Percentiles rank a stretch among this genome's conserved stretches.
phyloP scores from a whole-genome alignment of 2,888 invertebrate genomes.

The Yponomeuta malinellus region DNA sequence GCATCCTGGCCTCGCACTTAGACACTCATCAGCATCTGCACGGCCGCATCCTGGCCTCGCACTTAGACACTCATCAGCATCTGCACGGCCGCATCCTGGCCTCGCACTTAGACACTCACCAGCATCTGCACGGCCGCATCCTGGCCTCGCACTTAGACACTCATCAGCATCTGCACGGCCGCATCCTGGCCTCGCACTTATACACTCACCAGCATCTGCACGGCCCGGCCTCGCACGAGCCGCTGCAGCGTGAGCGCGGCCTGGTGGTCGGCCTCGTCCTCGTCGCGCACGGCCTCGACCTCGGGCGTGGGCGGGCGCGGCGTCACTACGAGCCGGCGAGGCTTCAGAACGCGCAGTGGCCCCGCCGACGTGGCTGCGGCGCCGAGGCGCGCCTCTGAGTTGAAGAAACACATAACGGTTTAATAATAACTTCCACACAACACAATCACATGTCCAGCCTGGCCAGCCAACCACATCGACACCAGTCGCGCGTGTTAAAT shows the following conservation, averaged over 20 bases:
- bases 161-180: slow-evolving; percentile 82
- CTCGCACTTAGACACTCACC: too few relatives aligned
- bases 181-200: slow-evolving; percentile 73
- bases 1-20: too few relatives aligned
- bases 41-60: too few relatives aligned
- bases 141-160: slow-evolving; percentile 10
- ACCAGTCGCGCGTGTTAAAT: too few relatives aligned
- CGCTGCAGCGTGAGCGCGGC: slow-evolving; percentile 79
- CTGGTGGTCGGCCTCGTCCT: slow-evolving; percentile 48
- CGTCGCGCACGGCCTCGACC: slow-evolving; percentile 42
- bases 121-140: too few relatives aligned
- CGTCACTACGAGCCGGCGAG: slow-evolving; percentile 29
- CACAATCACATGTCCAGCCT: too few relatives aligned
- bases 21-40: too few relatives aligned
- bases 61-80: too few relatives aligned
- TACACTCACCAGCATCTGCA: slow-evolving; percentile 78
- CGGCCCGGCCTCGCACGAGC: slow-evolving; percentile 81
- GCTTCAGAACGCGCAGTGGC: slow-evolving; percentile 47
- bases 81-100: too few relatives aligned
- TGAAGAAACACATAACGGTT: background rate
- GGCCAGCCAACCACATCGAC: too few relatives aligned
- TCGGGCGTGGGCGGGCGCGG: slow-evolving; percentile 49
- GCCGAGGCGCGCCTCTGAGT: slow-evolving; percentile 54
- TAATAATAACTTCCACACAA: too few relatives aligned
- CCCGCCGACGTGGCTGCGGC: slow-evolving; percentile 39